Base-by-base conservation (phyloP, 2,797 vertebrate species). In the Lepilemur ruficaudatus region DNA sequence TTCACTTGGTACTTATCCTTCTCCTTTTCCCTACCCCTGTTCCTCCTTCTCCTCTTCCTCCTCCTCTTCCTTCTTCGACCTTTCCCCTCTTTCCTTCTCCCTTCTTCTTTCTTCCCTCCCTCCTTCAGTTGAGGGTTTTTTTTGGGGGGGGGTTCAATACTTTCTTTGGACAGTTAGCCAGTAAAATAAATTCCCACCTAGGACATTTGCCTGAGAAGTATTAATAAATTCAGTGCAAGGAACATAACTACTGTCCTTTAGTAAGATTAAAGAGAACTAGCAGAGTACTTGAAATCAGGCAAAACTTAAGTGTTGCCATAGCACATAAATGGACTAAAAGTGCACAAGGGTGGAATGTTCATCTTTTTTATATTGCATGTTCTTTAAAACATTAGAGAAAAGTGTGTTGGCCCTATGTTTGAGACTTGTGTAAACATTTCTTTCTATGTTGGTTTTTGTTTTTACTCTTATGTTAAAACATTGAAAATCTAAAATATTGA, bases 401-500 rank as follows among this genome's bases (percentile, higher is more conserved):
- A 82, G 20, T 73, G 28, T 67, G 87, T 85, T 63, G 63, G n/a
- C 48, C 22, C 48, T 82, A 1, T 65, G 14, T 65, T 32, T 65
- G 63, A 32, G 17, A n/a, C 63, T 65, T 18, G 32, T 65, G 32
- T 86, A 88, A 92, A 92, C 28, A 75, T 90, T 93, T 72, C 7
- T 90, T 93, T 72, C 7, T 93, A 4, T 52, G 18, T 69, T 89
- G 30, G 0, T 61, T 55, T 72, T 90, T 81, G 22, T 23, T 73
- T 95, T 88, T 43, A 11, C 7, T 86, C 57, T 73, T 65, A 46
- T 30, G 23, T 61, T 92, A 86, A 90, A 80, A 67, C 48, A 38
- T 78, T 87, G 41, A 89, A 94, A 80, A 86, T 94, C 70, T 79
- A 82, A 97, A 88, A n/a, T 78, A 65, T 41, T 85, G 20, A 79